A percentile compares a stretch with the other conserved stretches of the same genome.
Conservation (phyloP, 1,140 invertebrate species). For the Papilio machaon region DNA sequence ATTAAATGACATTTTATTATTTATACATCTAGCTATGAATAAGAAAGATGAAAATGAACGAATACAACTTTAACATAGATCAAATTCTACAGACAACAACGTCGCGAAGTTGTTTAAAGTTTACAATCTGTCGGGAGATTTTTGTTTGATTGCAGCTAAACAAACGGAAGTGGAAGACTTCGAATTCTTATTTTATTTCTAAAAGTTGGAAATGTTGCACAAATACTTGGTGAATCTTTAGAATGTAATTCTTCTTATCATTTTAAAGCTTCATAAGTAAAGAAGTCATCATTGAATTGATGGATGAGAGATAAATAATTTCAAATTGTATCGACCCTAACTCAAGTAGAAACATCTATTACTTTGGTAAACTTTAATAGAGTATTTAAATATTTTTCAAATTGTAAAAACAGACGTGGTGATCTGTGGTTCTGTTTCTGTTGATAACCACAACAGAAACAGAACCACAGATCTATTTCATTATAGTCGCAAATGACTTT, state of each 20-base stretch:
- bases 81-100: constrained; percentile 11
- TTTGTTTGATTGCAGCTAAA: constrained; percentile 16
- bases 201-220: not conserved
- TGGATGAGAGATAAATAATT: too few species aligned
- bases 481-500: too few species aligned
- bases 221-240: not conserved
- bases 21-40: not conserved
- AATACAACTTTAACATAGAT: constrained; percentile 18
- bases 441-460: too few species aligned
- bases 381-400: too few species aligned
- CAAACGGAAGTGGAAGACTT: not conserved
- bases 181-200: constrained; percentile 6
- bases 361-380: too few species aligned
- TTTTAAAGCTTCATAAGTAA: not conserved
- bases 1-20: not conserved
- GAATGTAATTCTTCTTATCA: not conserved
- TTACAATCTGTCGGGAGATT: constrained; percentile 11
- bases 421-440: too few species aligned
- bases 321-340: too few species aligned
- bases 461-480: too few species aligned
- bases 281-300: too few species aligned
- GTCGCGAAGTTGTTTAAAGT: constrained; percentile 21
- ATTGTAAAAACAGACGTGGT: too few species aligned
- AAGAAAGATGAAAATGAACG: not conserved
- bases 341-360: too few species aligned